Base-by-base conservation (phyloP, 1,140 invertebrate species). In the Luehdorfia chinensis region DNA sequence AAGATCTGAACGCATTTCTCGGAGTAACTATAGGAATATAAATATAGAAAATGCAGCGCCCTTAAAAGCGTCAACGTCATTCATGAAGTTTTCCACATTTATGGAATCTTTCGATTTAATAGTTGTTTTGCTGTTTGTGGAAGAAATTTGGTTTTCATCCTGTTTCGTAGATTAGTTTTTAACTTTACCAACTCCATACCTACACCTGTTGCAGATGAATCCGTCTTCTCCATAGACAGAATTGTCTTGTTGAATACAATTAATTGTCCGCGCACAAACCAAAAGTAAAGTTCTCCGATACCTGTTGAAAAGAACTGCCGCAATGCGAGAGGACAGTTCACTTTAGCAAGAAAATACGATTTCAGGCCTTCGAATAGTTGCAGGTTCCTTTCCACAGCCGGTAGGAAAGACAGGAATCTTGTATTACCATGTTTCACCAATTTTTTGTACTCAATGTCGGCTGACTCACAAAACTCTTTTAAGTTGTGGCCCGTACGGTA, bases 381-480 rank as follows among this genome's bases (percentile, higher is more conserved):
- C 31, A 47, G 44, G 31, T 33, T 47, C 21, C 44, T 15, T 47
- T 34, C 44, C 31, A 33, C 31, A 47, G 44, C 19, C 6, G 6
- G 19, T 21, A 21, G 6, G 2, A 21, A 21, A 21, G 19, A 21
- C 19, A 21, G 19, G 6, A 21, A 21, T 21, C 19, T 21, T 21
- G 19, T 21, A 21, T 21, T 21, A 3, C 19, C 19, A 39, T 39
- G 47, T 21, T 49, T 31, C n/a, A 49, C 25, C 9, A 49, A 19
- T 31, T 39, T 28, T 39, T 49, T 49, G 34, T 39, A 49, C 27
- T 49, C 33, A 19, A 28, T 25, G 4, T 47, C 45, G 37, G 33
- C 46, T 36, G 46, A 36, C 23, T 37, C 33, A 36, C 46, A 47
- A 28, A 47, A 47, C 21, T 49, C 36, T 49, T 48, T 48, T 12